Base-by-base conservation (phyloP, 2,113 vertebrate species). In the Callopanchax toddi region DNA sequence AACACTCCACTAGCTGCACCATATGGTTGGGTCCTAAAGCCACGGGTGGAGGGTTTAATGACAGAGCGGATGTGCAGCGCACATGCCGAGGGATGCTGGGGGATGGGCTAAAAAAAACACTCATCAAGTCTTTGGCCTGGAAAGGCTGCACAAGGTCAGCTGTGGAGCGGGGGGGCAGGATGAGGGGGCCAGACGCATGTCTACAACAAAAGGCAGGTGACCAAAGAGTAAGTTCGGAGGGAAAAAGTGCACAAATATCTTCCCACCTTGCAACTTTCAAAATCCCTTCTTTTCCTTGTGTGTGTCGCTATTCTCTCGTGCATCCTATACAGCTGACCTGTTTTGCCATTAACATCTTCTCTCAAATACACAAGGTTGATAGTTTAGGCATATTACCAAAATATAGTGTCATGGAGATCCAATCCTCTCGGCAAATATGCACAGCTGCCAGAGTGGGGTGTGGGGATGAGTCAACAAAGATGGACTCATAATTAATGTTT, bases 401-500 rank as follows among this genome's bases (percentile, higher is more conserved):
- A 90, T 83, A 87, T 89, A 84, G 81, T 78, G 87, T 86, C 81
- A 81, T 53, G 81, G 83, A 87, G 84, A 85, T 86, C 85, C 90
- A 92, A 92, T 94, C 91, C 86, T 82, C 77, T 86, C 71, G 88
- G 91, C 81, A 88, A 92, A 91, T 91, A 91, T 88, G 92, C 90
- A 89, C 94, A 94, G 90, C 93, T 94, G 94, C 91, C 88, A 84
- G 81, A 70, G 81, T 45, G 68, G 81, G 85, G 84, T 89, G 86
- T 76, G 73, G 86, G 81, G 87, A 91, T 76, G 81, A 88, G 88
- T 91, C 89, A 89, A 92, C 91, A 93, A 89, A 89, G 89, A 86
- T 80, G 81, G 89, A 78, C 88, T 87, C 86, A 90, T 92, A 89
- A 92, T 91, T 88, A 92, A 91, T 92, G 91, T 92, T 91, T 91